Conservation (phyloP, 23 tunicate genomes). For the Diplosoma virens region DNA sequence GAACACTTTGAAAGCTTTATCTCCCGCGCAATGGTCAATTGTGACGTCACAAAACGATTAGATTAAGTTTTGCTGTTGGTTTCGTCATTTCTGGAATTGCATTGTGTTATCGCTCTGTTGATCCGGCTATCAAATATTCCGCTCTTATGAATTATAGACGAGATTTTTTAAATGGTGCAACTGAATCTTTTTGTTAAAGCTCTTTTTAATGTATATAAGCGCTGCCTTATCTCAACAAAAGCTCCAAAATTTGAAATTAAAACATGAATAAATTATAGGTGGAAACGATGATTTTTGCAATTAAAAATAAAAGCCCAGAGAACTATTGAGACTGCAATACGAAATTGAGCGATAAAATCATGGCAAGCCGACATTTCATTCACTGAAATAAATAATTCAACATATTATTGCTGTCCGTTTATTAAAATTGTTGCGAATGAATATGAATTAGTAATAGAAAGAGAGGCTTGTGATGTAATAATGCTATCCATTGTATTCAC, state of each 20-base stretch:
- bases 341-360: slow-evolving; percentile 5
- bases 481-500: not conserved
- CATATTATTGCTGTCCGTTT: not conserved
- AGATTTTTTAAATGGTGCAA: slow-evolving; percentile 6
- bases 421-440: slow-evolving; percentile 1
- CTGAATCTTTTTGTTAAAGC: slow-evolving; percentile 19
- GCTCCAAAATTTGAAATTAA: slow-evolving; percentile 44
- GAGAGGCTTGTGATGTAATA: slow-evolving; percentile 16
- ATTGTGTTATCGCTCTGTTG: no score
- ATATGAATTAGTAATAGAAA: slow-evolving; percentile 22
- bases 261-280: slow-evolving; percentile 61
- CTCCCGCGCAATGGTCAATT: no score
- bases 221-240: not conserved
- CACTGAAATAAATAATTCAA: slow-evolving; percentile 5
- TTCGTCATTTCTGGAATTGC: no score
- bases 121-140: slow-evolving; percentile 12
- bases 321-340: not conserved
- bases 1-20: no score
- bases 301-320: slow-evolving; percentile 16
- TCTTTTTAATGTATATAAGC: slow-evolving; percentile 19
- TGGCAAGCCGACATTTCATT: not conserved
- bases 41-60: no score
- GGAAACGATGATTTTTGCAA: not conserved
- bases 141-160: slow-evolving; percentile 17
- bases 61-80: no score